A percentile compares a stretch with the other conserved stretches of the same genome.
These are phyloP conservation scores for Ophion ventricosus DNA, from an alignment of 2,888 invertebrate genomes.

Conservation along the genomic window DNA sequence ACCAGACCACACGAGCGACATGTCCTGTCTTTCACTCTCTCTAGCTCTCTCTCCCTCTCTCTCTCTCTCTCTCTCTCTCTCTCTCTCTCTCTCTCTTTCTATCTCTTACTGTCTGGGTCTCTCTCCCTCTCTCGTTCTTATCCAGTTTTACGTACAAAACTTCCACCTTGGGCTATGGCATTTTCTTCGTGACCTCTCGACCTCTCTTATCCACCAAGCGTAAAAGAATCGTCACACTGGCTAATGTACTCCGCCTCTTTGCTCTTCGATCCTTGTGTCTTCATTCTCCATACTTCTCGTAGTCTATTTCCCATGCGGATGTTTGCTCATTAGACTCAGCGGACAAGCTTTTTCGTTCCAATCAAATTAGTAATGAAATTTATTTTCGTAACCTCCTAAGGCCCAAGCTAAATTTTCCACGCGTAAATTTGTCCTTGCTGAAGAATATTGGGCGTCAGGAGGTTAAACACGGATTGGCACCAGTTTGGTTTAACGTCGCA, in stretches of 20 bases:
- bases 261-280: conserved; percentile 14
- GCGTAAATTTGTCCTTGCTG: too few relatives aligned
- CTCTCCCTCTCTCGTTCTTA: not conserved
- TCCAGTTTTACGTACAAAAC: conserved; percentile 32
- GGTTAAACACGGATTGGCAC: too few relatives aligned
- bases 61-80: not conserved
- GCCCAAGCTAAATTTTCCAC: too few relatives aligned
- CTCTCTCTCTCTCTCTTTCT: conserved; percentile 1
- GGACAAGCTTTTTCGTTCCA: not conserved
- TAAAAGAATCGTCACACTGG: conserved; percentile 43
- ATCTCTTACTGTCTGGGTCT: not conserved
- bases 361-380: not conserved
- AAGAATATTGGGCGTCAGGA: too few relatives aligned
- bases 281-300: not conserved
- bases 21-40: conserved; percentile 5
- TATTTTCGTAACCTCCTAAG: too few relatives aligned
- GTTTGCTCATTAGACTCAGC: conserved; percentile 17
- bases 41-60: not conserved
- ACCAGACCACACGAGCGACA: conserved; percentile 47
- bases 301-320: conserved; percentile 2
- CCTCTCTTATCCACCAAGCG: conserved; percentile 46
- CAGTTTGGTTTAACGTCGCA: too few relatives aligned
- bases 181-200: conserved; percentile 55
- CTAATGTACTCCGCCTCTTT: conserved; percentile 39
- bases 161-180: conserved; percentile 42